Conservation (phyloP, 1,140 invertebrate genomes). For the Druon quercuslanigerum region DNA sequence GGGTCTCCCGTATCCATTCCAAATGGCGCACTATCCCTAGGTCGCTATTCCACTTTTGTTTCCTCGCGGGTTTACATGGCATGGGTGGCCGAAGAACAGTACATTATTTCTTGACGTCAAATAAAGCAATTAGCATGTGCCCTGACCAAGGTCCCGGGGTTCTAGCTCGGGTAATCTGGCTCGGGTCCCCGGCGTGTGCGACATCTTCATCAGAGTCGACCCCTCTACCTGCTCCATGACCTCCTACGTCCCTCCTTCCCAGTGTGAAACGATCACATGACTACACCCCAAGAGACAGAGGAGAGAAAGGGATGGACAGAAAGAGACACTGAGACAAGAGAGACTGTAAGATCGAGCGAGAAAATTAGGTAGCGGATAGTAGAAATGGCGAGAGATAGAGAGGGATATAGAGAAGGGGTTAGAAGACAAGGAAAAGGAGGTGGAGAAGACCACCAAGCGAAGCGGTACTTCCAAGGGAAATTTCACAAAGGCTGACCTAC, state of each 20-base stretch:
- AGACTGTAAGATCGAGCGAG: not conserved
- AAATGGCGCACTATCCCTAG: constrained; percentile 27
- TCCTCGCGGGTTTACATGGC: constrained; percentile 53
- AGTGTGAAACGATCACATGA: constrained; percentile 46
- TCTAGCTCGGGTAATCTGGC: constrained; percentile 70
- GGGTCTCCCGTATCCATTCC: not conserved
- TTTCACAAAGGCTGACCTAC: constrained; percentile 74
- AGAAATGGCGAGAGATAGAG: not conserved
- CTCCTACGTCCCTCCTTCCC: constrained; percentile 27
- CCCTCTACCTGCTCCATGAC: constrained; percentile 43
- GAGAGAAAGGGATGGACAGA: constrained; percentile 33
- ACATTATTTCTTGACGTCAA: constrained; percentile 76
- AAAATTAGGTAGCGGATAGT: constrained; percentile 28
- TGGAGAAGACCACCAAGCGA: constrained; percentile 45
- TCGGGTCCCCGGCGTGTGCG: constrained; percentile 72
- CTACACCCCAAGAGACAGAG: constrained; percentile 45
- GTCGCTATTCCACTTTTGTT: constrained; percentile 49
- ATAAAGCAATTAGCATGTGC: constrained; percentile 77
- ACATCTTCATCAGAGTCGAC: constrained; percentile 74
- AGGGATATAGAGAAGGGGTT: constrained; percentile 28
- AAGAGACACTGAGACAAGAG: constrained; percentile 34
- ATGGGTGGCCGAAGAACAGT: constrained; percentile 52
- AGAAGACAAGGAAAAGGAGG: constrained; percentile 32
- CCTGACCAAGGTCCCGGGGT: constrained; percentile 68
- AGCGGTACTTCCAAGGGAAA: constrained; percentile 66